These are phyloP conservation scores for Crenichthys baileyi DNA, from an alignment of 2,797 vertebrate species.

Conservation along the genomic window DNA sequence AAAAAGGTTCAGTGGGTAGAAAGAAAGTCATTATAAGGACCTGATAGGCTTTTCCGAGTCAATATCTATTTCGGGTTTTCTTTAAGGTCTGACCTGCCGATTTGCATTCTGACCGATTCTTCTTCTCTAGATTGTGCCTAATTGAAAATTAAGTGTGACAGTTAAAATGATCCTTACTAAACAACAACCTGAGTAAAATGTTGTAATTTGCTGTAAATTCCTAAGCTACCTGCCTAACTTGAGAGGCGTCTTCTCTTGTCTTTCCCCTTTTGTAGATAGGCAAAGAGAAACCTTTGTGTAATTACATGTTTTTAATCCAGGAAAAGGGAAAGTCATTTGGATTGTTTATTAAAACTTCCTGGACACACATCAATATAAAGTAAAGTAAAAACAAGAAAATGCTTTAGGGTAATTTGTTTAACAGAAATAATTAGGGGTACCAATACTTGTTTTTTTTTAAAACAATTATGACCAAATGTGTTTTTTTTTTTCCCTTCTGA, in stretches of 20 bases:
- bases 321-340: background rate
- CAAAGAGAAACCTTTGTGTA: background rate
- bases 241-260: too few species aligned
- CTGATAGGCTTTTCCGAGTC: background rate
- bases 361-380: background rate
- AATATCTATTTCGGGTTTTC: background rate
- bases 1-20: background rate
- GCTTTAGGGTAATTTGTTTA: too few species aligned
- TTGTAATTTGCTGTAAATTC: background rate
- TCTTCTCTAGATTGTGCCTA: background rate
- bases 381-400: too few species aligned
- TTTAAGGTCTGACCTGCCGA: background rate
- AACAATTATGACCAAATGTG: background rate
- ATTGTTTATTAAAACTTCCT: background rate
- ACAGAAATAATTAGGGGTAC: too few species aligned
- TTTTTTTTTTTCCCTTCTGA: background rate
- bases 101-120: background rate
- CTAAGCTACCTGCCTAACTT: background rate
- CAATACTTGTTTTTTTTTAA: too few species aligned
- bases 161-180: background rate
- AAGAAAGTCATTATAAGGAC: background rate
- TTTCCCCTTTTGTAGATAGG: background rate
- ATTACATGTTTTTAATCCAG: background rate
- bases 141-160: background rate
- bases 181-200: background rate